A percentile compares a stretch with the other conserved stretches of the same genome.
phyloP scores from a whole-genome alignment of 2,797 vertebrate genomes.

The Anguilla obscura region DNA sequence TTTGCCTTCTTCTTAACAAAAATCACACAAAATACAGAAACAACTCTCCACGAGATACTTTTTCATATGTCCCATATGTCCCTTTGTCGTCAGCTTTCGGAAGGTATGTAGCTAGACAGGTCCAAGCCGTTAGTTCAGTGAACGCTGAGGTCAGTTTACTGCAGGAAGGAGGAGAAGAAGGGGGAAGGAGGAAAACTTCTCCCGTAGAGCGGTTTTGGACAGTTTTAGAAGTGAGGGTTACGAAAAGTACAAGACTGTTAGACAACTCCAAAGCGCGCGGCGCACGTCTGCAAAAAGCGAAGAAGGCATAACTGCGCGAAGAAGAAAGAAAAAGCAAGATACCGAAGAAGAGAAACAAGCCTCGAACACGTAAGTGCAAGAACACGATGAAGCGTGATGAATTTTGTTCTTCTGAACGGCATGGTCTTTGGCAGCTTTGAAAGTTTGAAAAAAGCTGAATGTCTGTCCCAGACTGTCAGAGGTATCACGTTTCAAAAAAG shows the following conservation, averaged over 20 bases:
- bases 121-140: slow-evolving; percentile 56
- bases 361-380: slow-evolving; percentile 66
- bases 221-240: slow-evolving; percentile 61
- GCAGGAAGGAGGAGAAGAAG: slow-evolving; percentile 49
- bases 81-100: slow-evolving; percentile 55
- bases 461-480: slow-evolving; percentile 40
- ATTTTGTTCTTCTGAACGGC: slow-evolving; percentile 29
- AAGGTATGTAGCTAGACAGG: slow-evolving; percentile 54
- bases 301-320: slow-evolving; percentile 40
- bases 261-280: slow-evolving; percentile 58
- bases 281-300: slow-evolving; percentile 65
- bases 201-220: slow-evolving; percentile 64
- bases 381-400: slow-evolving; percentile 27
- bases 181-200: slow-evolving; percentile 66
- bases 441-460: slow-evolving; percentile 52
- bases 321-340: slow-evolving; percentile 43
- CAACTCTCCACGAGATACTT: slow-evolving; percentile 63
- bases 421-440: slow-evolving; percentile 41
- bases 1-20: slow-evolving; percentile 66
- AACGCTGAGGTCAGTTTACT: slow-evolving; percentile 58
- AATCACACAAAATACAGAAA: slow-evolving; percentile 70
- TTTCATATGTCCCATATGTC: slow-evolving; percentile 53
- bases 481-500: slow-evolving; percentile 51
- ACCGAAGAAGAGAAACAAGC: slow-evolving; percentile 42
- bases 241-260: slow-evolving; percentile 57